Conservation (phyloP, 2,113 vertebrate species). For the Actinemys pallida region DNA sequence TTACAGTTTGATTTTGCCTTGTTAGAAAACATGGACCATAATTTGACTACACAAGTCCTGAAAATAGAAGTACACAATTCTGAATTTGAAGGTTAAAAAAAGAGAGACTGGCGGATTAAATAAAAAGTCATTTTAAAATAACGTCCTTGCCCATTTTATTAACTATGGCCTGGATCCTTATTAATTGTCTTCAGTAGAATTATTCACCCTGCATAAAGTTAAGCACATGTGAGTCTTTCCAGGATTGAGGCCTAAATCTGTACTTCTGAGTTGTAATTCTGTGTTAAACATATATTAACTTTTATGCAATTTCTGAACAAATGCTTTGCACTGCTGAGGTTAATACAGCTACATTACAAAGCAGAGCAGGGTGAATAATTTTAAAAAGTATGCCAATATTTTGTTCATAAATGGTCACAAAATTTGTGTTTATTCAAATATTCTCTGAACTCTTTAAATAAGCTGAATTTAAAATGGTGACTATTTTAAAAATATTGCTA, state of each 20-base stretch:
- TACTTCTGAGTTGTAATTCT: not conserved
- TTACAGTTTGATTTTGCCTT: not conserved
- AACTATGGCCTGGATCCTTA: not conserved
- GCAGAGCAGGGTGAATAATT: not conserved
- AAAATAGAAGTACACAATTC: not conserved
- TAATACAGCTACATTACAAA: not conserved
- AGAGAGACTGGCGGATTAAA: not conserved
- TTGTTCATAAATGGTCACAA: not conserved
- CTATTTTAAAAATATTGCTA: not conserved
- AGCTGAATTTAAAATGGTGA: not conserved
- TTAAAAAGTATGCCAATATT: not conserved
- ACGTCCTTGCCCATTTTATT: not conserved
- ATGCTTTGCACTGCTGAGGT: not conserved
- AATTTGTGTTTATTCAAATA: not conserved
- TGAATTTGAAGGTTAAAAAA: not conserved
- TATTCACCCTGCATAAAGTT: not conserved
- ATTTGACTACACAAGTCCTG: not conserved
- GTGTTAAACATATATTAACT: not conserved
- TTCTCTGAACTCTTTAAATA: not conserved
- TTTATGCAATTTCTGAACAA: not conserved
- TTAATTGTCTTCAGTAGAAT: not conserved
- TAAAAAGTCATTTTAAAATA: not conserved
- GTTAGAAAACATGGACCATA: not conserved
- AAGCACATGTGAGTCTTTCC: not conserved
- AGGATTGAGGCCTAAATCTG: not conserved